Evolutionary conservation across 2,797 vertebrate species (phyloP).

Genomic region (Geotria australis): DNA sequence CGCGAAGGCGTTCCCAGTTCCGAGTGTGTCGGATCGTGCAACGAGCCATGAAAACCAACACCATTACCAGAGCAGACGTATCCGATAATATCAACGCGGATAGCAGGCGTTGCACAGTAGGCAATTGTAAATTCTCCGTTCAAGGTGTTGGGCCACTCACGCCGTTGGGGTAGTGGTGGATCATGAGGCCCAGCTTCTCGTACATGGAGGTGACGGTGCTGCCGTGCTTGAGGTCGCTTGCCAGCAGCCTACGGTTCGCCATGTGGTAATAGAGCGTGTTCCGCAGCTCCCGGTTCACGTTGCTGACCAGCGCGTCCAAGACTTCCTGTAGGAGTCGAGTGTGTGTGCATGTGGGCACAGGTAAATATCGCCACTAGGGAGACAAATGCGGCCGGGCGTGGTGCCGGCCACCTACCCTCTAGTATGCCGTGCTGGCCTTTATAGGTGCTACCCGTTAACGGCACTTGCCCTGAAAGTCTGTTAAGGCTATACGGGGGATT

Average conservation of each 20-base stretch:
- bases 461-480: too few relatives aligned
- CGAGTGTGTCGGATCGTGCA: neutral
- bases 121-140: too few relatives aligned
- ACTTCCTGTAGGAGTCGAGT: constrained; percentile 17
- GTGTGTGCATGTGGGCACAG: too few relatives aligned
- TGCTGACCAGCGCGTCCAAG: constrained; percentile 41
- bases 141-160: constrained; percentile 22
- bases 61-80: neutral
- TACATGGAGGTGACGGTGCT: constrained; percentile 55
- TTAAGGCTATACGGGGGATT: too few relatives aligned
- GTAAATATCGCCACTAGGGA: too few relatives aligned
- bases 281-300: constrained; percentile 72
- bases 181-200: constrained; percentile 35
- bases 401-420: too few relatives aligned
- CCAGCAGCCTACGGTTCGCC: constrained; percentile 51
- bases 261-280: constrained; percentile 92
- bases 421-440: too few relatives aligned
- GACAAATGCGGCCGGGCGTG: too few relatives aligned
- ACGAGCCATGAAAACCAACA: neutral
- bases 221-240: constrained; percentile 77
- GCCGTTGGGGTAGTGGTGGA: constrained; percentile 85
- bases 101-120: too few relatives aligned
- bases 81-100: too few relatives aligned
- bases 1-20: too few relatives aligned
- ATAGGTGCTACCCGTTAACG: too few relatives aligned